Evolutionary conservation across 2,888 invertebrate genomes (phyloP), one percentile per base, ranked within the genome.

Genomic region (Camptogramma bilineatum): DNA sequence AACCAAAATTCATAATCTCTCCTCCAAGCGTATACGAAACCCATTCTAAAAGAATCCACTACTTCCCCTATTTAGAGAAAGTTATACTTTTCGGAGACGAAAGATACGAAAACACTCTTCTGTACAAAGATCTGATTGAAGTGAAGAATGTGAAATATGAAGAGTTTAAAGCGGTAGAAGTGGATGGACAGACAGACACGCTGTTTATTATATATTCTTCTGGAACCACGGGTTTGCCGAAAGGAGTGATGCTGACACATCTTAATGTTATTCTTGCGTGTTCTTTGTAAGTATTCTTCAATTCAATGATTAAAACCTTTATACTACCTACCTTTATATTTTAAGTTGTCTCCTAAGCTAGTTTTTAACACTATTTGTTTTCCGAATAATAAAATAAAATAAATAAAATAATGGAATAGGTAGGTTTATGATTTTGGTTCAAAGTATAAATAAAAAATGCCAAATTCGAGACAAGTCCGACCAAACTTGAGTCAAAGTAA

Each of bases 211-310:
- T 90, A 24, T 91, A 90, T 62, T 91, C 91, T 0, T 91, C 91
- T 1, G 91, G 91, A 0, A 91, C 91, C 0, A 91, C 91, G 0
- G 91, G 91, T 0, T 8, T 91, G 52, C 86, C 90, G 0, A 91
- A 91, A 69, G 91, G 90, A 2, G 91, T 91, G 0, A 82, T 88
- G 83, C 28, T 84, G 18, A 83, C 90, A 0, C 91, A 91, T 70
- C 58, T 81, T 0, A 90, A 87, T 71, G 70, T 84, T 0, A 61
- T 90, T 0, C 57, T 76, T 47, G 68, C 75, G 0, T 74, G 81
- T 72, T 65, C 57, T 39, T 10, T 81, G 88, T 88, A 76, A 80
- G 89, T 87, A 69, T 34, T 9, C 0, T 39, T 31, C 9, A 31
- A 31, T 5, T 5, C 5, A 31, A 2, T 2, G 21, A 21, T n/a